These are phyloP conservation scores for Rhegmatorhina hoffmannsi DNA, from an alignment of 2,113 vertebrate species.

Conservation along the genomic window DNA sequence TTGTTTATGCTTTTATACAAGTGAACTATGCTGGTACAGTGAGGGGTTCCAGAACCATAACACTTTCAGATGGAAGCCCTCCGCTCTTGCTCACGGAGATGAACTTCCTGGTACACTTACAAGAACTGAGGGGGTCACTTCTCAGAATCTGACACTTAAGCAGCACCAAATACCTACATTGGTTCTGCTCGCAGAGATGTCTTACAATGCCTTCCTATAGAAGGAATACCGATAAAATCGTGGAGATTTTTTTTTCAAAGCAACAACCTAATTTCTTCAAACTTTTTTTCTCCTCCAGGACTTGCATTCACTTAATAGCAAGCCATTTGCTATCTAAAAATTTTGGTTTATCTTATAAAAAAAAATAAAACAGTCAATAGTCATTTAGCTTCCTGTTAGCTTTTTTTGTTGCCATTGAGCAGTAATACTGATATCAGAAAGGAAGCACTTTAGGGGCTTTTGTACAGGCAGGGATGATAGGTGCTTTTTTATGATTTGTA, in stretches of 20 bases:
- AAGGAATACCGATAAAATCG: not conserved
- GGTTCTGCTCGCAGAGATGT: not conserved
- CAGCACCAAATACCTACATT: not conserved
- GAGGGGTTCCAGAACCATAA: not conserved
- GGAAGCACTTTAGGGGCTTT: conserved; percentile 22
- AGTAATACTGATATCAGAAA: not conserved
- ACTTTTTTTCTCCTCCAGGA: not conserved
- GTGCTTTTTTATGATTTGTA: not conserved
- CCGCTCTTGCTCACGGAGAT: fast-evolving
- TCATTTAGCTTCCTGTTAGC: not conserved
- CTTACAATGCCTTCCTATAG: fast-evolving
- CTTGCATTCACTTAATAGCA: not conserved
- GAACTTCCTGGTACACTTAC: conserved; percentile 45
- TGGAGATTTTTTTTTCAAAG: not conserved
- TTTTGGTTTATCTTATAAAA: not conserved
- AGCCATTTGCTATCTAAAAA: not conserved
- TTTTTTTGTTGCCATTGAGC: not conserved
- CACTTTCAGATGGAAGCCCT: not conserved
- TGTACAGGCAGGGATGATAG: not conserved
- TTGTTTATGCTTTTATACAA: not conserved
- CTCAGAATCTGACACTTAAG: conserved; percentile 13
- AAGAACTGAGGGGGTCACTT: conserved; percentile 32
- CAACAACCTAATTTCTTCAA: not conserved
- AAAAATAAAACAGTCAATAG: not conserved
- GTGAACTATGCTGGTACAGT: not conserved